Percentiles rank a stretch among this genome's conserved stretches.
These are phyloP conservation scores for Lasius platythorax DNA, from an alignment of 2,888 invertebrate genomes.

Conservation along the genomic window DNA sequence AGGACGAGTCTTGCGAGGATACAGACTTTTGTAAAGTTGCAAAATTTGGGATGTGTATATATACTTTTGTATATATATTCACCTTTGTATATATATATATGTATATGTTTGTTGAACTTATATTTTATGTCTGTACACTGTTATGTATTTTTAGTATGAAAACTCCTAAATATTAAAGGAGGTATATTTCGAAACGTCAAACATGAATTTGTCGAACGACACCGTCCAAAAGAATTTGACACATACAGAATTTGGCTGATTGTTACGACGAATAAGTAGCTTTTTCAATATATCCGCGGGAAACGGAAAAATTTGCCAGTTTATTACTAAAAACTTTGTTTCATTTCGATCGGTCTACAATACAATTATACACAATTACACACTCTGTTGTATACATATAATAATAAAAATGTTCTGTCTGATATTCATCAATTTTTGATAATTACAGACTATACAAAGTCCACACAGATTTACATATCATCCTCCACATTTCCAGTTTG, in stretches of 20 bases:
- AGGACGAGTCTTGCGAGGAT: constrained; percentile 26
- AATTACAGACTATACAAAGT: constrained; percentile 4
- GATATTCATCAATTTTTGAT: background rate
- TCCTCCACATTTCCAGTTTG: background rate
- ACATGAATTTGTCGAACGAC: constrained; percentile 28
- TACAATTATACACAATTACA: background rate
- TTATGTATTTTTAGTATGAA: constrained; percentile 33
- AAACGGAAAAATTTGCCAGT: background rate
- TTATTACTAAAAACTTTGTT: background rate
- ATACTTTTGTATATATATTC: constrained; percentile 25
- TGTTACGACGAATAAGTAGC: background rate
- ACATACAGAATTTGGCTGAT: background rate
- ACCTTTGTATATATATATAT: background rate
- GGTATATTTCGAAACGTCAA: constrained; percentile 21
- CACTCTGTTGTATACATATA: background rate
- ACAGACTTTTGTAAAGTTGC: constrained; percentile 12
- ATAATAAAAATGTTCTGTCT: background rate
- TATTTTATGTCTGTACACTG: constrained; percentile 26
- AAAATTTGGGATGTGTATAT: background rate
- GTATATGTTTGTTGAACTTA: constrained; percentile 34
- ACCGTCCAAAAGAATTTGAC: constrained; percentile 43
- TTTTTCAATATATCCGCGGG: background rate
- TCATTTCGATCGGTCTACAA: background rate
- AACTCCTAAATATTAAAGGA: constrained; percentile 7
- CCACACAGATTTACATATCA: constrained; percentile 28